These are phyloP conservation scores for Acronicta leporina DNA, from an alignment of 2,888 invertebrate species.

Conservation along the genomic window DNA sequence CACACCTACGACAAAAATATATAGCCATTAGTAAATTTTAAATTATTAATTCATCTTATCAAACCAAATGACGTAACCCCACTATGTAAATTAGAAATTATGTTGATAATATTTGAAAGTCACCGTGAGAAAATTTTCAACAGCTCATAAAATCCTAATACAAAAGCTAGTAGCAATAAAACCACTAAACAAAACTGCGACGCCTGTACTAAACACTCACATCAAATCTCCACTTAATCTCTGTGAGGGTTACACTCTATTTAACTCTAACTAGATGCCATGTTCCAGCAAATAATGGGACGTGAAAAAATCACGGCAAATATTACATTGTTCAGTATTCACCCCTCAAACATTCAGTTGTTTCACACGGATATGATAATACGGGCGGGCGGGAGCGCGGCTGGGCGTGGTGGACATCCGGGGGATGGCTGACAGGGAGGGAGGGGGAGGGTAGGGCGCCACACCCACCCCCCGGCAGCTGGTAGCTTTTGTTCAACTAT, in stretches of 20 bases:
- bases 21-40: conserved; percentile 9
- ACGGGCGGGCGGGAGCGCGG: conserved; percentile 67
- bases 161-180: conserved; percentile 52
- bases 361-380: conserved; percentile 83
- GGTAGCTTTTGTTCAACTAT: conserved; percentile 71
- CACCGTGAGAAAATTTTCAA: conserved; percentile 30
- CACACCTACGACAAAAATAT: conserved; percentile 76
- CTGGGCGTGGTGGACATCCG: conserved; percentile 76
- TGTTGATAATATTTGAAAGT: not conserved
- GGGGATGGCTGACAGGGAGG: conserved; percentile 51
- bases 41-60: not conserved
- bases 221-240: conserved; percentile 79
- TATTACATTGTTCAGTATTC: conserved; percentile 76
- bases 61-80: not conserved
- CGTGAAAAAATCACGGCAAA: conserved; percentile 81
- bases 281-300: conserved; percentile 74
- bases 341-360: conserved; percentile 74
- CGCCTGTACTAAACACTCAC: conserved; percentile 69
- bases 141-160: conserved; percentile 30
- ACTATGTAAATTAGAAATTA: conserved; percentile 11
- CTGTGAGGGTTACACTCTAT: conserved; percentile 75
- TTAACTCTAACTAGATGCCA: conserved; percentile 76
- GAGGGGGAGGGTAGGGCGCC: conserved; percentile 58
- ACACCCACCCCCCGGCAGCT: conserved; percentile 79
- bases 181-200: conserved; percentile 62